phyloP scores from a whole-genome alignment of 2,888 invertebrate genomes.

The Platycheirus albimanus region DNA sequence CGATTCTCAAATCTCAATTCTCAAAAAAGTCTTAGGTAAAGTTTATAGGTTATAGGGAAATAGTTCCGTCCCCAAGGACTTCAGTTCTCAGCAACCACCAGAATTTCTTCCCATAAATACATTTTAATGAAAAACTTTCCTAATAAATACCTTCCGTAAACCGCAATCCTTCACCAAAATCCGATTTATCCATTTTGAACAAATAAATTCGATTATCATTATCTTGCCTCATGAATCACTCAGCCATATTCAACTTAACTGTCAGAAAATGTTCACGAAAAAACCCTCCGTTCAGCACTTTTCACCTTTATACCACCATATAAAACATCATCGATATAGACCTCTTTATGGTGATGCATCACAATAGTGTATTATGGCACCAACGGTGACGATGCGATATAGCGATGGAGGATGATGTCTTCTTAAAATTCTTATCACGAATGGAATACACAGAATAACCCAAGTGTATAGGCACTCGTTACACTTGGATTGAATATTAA shows the following conservation, averaged over 20 bases:
- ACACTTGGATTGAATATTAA: conserved; percentile 62
- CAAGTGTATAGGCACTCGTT: conserved; percentile 46
- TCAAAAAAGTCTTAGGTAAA: too few relatives aligned
- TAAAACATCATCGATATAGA: neutral
- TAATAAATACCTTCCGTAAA: conserved; percentile 19
- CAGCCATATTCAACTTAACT: conserved; percentile 22
- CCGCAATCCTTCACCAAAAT: conserved; percentile 10
- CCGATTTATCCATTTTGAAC: conserved; percentile 12
- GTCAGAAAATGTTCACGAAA: conserved; percentile 17
- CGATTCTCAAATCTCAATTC: too few relatives aligned
- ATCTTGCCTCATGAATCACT: conserved; percentile 30
- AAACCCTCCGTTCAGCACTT: neutral
- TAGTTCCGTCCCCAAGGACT: too few relatives aligned
- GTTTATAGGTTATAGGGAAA: too few relatives aligned
- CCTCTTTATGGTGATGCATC: neutral
- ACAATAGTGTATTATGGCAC: neutral
- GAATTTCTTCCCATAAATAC: too few relatives aligned
- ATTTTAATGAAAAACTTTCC: conserved; percentile 15
- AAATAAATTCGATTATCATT: conserved; percentile 40
- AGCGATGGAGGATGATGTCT: conserved; percentile 2
- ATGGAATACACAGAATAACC: conserved; percentile 32
- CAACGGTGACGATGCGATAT: too few relatives aligned
- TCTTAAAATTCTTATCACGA: conserved; percentile 56
- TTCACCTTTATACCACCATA: neutral
- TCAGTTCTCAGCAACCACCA: neutral